Percentiles rank a stretch among this genome's conserved stretches.
These are phyloP conservation scores for Fratercula arctica DNA, from an alignment of 2,797 vertebrate species.

Conservation along the genomic window DNA sequence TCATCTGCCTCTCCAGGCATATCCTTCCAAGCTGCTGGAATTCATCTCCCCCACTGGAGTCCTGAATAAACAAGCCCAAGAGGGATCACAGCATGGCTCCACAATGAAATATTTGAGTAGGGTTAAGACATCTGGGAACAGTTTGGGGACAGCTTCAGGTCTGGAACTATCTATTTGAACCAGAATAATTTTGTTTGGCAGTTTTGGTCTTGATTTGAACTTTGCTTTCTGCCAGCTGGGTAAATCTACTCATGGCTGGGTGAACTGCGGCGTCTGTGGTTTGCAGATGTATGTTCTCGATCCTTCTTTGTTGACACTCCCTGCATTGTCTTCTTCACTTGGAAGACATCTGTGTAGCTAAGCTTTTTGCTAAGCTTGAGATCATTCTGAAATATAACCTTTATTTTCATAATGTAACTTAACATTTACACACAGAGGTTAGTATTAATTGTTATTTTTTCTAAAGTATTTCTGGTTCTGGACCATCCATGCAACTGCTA, in stretches of 20 bases:
- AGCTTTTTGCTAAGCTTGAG: background rate
- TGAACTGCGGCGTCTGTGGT: background rate
- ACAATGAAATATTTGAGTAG: background rate
- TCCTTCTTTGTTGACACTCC: background rate
- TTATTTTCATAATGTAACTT: background rate
- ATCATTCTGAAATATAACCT: background rate
- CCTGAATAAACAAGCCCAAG: background rate
- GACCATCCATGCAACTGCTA: background rate
- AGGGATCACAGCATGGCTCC: background rate
- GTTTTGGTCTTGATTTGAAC: conserved; percentile 35
- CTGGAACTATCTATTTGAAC: conserved; percentile 13
- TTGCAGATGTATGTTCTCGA: background rate
- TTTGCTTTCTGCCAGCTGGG: conserved; percentile 40
- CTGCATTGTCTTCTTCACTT: conserved; percentile 32
- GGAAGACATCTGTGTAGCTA: background rate
- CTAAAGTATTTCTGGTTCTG: background rate
- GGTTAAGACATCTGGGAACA: conserved; percentile 55
- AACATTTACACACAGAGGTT: background rate
- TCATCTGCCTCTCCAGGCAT: background rate
- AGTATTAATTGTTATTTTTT: background rate
- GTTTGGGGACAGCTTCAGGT: conserved; percentile 53
- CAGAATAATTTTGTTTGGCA: conserved; percentile 40
- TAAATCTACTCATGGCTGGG: background rate
- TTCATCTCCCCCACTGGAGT: background rate
- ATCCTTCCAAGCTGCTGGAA: conserved; percentile 29